These are phyloP conservation scores for Anthoscopus minutus DNA, from an alignment of 2,113 vertebrate species.

Conservation along the genomic window DNA sequence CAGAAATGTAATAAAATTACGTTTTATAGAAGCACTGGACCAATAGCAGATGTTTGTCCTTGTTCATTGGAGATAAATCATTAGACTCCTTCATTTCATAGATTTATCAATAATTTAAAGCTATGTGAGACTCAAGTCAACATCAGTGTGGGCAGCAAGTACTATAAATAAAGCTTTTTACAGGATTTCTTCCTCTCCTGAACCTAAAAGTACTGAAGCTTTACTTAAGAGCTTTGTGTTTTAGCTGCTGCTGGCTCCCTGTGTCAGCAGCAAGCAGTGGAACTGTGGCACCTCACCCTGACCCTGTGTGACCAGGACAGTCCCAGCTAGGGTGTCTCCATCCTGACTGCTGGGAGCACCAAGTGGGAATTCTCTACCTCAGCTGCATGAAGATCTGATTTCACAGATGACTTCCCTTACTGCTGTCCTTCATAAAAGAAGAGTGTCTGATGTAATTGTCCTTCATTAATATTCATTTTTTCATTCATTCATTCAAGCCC, in stretches of 20 bases:
- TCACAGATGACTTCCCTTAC: background rate
- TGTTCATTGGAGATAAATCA: background rate
- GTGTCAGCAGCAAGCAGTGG: accelerated
- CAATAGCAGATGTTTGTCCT: background rate
- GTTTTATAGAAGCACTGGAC: background rate
- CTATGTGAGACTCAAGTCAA: background rate
- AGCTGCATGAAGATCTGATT: background rate
- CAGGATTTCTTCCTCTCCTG: background rate
- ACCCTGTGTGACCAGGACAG: background rate
- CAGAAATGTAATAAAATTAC: background rate
- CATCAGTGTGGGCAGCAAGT: background rate
- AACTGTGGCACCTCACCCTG: background rate
- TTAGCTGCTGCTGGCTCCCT: background rate
- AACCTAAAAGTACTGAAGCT: background rate
- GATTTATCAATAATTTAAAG: background rate
- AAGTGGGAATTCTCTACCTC: background rate
- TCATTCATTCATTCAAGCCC: background rate
- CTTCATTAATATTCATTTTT: background rate
- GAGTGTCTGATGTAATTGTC: background rate
- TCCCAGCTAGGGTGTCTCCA: background rate
- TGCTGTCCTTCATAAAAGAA: background rate
- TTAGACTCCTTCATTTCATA: background rate
- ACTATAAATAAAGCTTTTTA: background rate
- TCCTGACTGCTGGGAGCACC: background rate
- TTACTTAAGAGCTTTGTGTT: background rate